Percentiles rank a stretch among this genome's conserved stretches.
Conservation (phyloP, 1,140 invertebrate species). For the Subanguina moxae region DNA sequence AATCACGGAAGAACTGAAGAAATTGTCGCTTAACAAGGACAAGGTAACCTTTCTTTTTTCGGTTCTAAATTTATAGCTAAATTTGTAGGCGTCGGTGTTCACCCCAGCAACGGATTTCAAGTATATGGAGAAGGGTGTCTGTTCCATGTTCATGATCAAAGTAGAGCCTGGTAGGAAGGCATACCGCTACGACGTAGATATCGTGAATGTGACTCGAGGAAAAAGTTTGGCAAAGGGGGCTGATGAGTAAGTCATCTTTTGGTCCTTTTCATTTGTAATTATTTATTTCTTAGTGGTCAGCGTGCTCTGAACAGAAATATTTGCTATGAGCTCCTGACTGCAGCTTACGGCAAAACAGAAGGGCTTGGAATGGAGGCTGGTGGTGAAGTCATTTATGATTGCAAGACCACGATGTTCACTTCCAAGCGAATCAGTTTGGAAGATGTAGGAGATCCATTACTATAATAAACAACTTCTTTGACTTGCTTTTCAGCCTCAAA, state of each 20-base stretch:
- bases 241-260: conserved; percentile 24
- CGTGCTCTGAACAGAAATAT: conserved; percentile 32
- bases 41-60: too few species aligned
- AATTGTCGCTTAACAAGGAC: too few species aligned
- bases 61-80: neutral
- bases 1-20: too few species aligned
- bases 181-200: conserved; percentile 38
- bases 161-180: conserved; percentile 31
- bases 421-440: conserved; percentile 22
- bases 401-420: conserved; percentile 32
- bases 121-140: conserved; percentile 25
- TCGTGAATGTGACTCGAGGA: conserved; percentile 15
- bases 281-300: conserved; percentile 28
- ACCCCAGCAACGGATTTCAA: conserved; percentile 26
- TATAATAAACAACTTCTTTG: neutral
- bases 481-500: conserved; percentile 19
- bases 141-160: conserved; percentile 31
- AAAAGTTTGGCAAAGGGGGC: conserved; percentile 30
- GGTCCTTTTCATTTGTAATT: neutral
- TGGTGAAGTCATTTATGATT: conserved; percentile 28
- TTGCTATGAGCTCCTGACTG: conserved; percentile 30
- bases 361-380: conserved; percentile 23
- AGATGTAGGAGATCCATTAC: neutral
- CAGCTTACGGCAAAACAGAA: conserved; percentile 24
- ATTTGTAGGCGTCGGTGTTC: conserved; percentile 18